Evolutionary conservation across 2,888 invertebrate genomes (phyloP).

Genomic region (Sabatieria punctata): DNA sequence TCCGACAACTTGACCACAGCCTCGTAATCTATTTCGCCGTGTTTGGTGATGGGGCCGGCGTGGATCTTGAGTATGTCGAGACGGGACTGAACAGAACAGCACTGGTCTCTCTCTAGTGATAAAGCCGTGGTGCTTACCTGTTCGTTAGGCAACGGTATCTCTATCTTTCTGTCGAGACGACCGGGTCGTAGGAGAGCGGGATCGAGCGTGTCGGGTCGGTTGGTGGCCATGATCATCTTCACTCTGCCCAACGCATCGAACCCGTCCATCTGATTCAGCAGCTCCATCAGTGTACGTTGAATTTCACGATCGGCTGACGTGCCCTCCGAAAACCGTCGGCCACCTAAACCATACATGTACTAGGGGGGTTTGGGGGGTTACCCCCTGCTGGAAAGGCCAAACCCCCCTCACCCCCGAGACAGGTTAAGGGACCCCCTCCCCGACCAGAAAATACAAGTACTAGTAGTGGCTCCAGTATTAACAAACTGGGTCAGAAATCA

Average conservation of each 20-base stretch:
- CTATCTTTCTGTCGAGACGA: constrained; percentile 90
- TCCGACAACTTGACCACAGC: constrained; percentile 96
- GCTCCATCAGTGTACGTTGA: constrained; percentile 93
- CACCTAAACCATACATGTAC: too few relatives aligned
- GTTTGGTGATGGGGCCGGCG: constrained; percentile 82
- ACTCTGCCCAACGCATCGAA: constrained; percentile 90
- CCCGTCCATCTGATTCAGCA: constrained; percentile 99
- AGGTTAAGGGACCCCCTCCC: too few relatives aligned
- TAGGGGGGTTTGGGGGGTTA: too few relatives aligned
- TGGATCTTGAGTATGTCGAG: constrained; percentile 94
- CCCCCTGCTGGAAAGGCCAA: too few relatives aligned
- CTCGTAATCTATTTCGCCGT: constrained; percentile 96
- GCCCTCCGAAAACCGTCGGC: constrained; percentile 89
- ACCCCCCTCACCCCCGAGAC: too few relatives aligned
- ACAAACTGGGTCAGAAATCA: too few relatives aligned
- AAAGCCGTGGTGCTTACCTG: too few relatives aligned
- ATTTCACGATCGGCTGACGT: constrained; percentile 98
- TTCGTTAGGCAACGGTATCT: constrained; percentile 94
- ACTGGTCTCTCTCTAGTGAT: too few relatives aligned
- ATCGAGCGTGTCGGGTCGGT: constrained; percentile 92
- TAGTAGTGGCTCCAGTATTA: too few relatives aligned
- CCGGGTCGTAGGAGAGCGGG: constrained; percentile 91
- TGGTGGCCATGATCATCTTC: constrained; percentile 99
- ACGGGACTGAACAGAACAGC: constrained; percentile 38
- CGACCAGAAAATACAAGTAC: too few relatives aligned